Evolutionary conservation across 2,888 invertebrate species (phyloP).

Genomic region (Lasius fuliginosus): DNA sequence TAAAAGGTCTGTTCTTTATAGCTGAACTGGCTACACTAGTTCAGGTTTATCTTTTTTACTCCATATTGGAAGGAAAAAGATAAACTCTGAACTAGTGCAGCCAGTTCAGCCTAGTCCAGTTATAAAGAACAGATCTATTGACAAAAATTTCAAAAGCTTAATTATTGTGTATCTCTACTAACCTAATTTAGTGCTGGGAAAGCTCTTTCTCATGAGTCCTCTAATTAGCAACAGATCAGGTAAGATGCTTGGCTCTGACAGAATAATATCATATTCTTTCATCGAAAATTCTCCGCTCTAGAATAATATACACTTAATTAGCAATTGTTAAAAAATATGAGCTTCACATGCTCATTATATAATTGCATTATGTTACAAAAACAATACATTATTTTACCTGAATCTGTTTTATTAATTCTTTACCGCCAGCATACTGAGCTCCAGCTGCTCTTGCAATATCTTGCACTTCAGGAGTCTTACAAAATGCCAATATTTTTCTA

Average conservation of each 20-base stretch:
- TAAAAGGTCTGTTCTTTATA: too few species aligned
- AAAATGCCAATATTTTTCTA: conserved; percentile 91
- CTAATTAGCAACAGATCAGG: conserved; percentile 92
- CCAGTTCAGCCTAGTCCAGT: too few species aligned
- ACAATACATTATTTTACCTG: conserved; percentile 86
- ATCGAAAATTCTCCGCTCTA: conserved; percentile 90
- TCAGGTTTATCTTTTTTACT: too few species aligned
- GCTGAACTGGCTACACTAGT: too few species aligned
- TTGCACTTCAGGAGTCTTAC: conserved; percentile 89
- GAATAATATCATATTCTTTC: conserved; percentile 91
- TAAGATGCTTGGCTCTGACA: conserved; percentile 93
- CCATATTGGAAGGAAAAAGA: too few species aligned
- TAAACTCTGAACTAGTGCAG: too few species aligned
- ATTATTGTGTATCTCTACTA: conserved; percentile 26
- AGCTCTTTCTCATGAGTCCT: conserved; percentile 92
- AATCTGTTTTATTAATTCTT: conserved; percentile 92
- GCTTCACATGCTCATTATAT: background rate
- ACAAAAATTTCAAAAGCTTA: conserved; percentile 16
- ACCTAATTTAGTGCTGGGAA: conserved; percentile 89
- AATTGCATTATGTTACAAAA: conserved; percentile 27
- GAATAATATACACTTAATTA: conserved; percentile 60
- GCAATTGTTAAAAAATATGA: background rate
- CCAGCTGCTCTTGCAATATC: conserved; percentile 90
- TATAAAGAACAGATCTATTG: background rate
- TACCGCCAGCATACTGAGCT: conserved; percentile 91